Evolutionary conservation across 2,888 invertebrate genomes (phyloP).

Genomic region (Latrodectus hesperus): DNA sequence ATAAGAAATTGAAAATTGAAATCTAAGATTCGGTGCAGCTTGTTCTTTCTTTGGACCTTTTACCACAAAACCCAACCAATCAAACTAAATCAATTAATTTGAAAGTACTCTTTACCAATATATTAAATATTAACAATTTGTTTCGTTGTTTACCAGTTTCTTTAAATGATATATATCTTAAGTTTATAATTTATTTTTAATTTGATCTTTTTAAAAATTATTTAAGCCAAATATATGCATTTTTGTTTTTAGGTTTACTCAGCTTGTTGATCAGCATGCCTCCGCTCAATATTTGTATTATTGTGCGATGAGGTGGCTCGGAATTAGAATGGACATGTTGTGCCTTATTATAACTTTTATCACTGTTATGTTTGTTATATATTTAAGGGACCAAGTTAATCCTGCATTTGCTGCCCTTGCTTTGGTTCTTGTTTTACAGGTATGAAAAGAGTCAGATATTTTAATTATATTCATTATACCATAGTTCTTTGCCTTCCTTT

Average conservation of each 20-base stretch:
- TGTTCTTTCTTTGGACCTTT: too few species aligned
- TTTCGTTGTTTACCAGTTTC: neutral
- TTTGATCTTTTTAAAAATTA: neutral
- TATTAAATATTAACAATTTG: neutral
- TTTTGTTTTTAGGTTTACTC: slow-evolving; percentile 76
- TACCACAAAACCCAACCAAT: too few species aligned
- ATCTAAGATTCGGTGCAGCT: too few species aligned
- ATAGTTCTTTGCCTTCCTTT: too few species aligned
- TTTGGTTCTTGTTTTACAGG: slow-evolving; percentile 79
- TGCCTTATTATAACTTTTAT: slow-evolving; percentile 76
- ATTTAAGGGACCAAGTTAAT: slow-evolving; percentile 75
- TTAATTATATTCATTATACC: neutral
- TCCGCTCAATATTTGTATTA: slow-evolving; percentile 77
- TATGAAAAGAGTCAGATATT: slow-evolving; percentile 70
- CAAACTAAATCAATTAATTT: too few species aligned
- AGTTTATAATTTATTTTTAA: neutral
- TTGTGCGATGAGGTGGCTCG: slow-evolving; percentile 78
- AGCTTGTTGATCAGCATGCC: slow-evolving; percentile 77
- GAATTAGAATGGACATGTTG: slow-evolving; percentile 76
- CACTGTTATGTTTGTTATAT: slow-evolving; percentile 77
- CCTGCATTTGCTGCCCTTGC: slow-evolving; percentile 81
- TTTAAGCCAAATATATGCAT: neutral
- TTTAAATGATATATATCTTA: neutral
- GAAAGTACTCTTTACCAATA: neutral
- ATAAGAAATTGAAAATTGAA: too few species aligned